These are phyloP conservation scores for Microctonus brassicae DNA, from an alignment of 2,888 invertebrate species.

Conservation along the genomic window DNA sequence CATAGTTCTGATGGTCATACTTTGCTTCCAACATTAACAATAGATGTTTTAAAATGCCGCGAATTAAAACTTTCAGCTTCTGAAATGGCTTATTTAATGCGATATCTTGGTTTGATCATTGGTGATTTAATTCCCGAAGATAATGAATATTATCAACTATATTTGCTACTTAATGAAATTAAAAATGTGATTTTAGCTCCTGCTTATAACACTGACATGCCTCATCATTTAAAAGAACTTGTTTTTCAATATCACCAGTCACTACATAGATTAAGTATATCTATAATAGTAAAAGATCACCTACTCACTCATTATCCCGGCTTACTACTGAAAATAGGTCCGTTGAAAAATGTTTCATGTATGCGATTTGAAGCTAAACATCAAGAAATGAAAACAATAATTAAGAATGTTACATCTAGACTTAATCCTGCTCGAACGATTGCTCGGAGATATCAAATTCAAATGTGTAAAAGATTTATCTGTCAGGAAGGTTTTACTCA, in stretches of 20 bases:
- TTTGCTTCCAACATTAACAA: conserved; percentile 29
- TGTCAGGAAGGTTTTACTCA: not conserved
- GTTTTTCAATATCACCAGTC: not conserved
- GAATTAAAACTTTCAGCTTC: conserved; percentile 39
- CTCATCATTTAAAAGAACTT: not conserved
- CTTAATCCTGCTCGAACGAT: not conserved
- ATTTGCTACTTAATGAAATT: conserved; percentile 16
- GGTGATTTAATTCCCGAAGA: conserved; percentile 38
- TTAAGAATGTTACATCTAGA: conserved; percentile 8
- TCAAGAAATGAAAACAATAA: not conserved
- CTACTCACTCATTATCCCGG: not conserved
- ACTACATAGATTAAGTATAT: not conserved
- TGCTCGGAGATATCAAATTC: not conserved
- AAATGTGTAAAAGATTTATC: not conserved
- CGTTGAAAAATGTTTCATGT: conserved; percentile 2
- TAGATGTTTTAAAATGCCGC: conserved; percentile 28
- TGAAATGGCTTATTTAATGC: conserved; percentile 43
- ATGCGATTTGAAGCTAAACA: no score
- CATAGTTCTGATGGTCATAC: conserved; percentile 26
- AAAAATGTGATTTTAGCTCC: not conserved
- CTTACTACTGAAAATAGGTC: not conserved
- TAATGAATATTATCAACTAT: conserved; percentile 40
- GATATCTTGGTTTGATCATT: conserved; percentile 42
- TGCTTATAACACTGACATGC: not conserved
- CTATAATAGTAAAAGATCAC: not conserved